Conservation (phyloP, 2,797 vertebrate genomes). For the Intellagama lesueurii region DNA sequence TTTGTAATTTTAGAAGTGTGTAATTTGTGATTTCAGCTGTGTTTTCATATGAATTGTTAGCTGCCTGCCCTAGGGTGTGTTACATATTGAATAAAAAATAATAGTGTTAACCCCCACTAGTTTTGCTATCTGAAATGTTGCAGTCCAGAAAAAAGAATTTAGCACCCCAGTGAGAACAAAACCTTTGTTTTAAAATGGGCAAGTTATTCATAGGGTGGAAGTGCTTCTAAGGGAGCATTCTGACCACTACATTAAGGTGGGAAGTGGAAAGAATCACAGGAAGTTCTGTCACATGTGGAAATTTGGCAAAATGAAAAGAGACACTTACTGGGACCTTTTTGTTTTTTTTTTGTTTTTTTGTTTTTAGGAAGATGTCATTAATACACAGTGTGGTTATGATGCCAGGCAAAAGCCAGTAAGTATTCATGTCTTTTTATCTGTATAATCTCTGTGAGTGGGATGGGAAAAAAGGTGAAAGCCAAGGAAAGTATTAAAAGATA, state of each 20-base stretch:
- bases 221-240: background rate
- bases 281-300: background rate
- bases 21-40: too few species aligned
- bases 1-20: too few species aligned
- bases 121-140: background rate
- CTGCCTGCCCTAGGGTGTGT: too few species aligned
- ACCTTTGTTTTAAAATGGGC: background rate
- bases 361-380: conserved; percentile 97
- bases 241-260: background rate
- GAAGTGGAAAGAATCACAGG: background rate
- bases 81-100: too few species aligned
- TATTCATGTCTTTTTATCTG: conserved; percentile 19
- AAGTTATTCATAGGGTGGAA: background rate
- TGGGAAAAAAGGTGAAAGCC: conserved; percentile 16
- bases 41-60: too few species aligned
- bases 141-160: background rate
- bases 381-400: conserved; percentile 99
- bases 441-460: conserved; percentile 34
- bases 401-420: conserved; percentile 95
- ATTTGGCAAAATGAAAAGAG: background rate
- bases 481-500: conserved; percentile 1
- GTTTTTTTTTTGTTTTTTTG: conserved; percentile 36
- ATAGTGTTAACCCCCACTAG: background rate
- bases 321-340: conserved; percentile 17
- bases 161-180: background rate